phyloP scores from a whole-genome alignment of 2,888 invertebrate genomes.

The Caenorhabditis sinica region DNA sequence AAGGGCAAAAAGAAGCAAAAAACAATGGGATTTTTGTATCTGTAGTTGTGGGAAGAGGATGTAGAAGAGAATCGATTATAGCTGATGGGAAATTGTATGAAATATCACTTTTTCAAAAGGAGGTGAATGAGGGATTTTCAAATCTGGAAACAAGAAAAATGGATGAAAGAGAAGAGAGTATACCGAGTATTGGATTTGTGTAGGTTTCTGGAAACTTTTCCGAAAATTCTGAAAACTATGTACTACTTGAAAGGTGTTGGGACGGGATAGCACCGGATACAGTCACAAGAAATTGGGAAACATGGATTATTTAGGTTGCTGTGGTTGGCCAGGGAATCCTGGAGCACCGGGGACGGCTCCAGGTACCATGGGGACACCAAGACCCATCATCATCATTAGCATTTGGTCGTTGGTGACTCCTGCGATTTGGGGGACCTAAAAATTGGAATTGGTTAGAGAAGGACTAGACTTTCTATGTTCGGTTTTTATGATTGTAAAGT shows the following conservation, averaged over 20 bases:
- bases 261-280: slow-evolving; percentile 7
- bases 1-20: not conserved
- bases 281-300: slow-evolving; percentile 11
- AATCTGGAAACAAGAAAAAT: not conserved
- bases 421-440: slow-evolving; percentile 20
- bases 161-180: not conserved
- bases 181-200: not conserved
- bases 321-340: slow-evolving; percentile 41
- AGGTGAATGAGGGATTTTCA: not conserved
- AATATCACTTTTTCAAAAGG: not conserved
- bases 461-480: too few species aligned
- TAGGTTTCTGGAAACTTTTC: not conserved
- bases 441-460: not conserved
- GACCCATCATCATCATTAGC: slow-evolving; percentile 35
- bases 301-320: slow-evolving; percentile 19
- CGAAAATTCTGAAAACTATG: too few species aligned
- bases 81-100: not conserved
- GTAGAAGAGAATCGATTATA: slow-evolving; percentile 12
- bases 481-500: too few species aligned
- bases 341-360: not conserved
- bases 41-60: slow-evolving; percentile 5
- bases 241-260: not conserved
- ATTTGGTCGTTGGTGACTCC: slow-evolving; percentile 8
- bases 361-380: slow-evolving; percentile 11
- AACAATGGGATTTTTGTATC: slow-evolving; percentile 6